phyloP scores from a whole-genome alignment of 2,888 invertebrate species.

The Pimpla rufipes region DNA sequence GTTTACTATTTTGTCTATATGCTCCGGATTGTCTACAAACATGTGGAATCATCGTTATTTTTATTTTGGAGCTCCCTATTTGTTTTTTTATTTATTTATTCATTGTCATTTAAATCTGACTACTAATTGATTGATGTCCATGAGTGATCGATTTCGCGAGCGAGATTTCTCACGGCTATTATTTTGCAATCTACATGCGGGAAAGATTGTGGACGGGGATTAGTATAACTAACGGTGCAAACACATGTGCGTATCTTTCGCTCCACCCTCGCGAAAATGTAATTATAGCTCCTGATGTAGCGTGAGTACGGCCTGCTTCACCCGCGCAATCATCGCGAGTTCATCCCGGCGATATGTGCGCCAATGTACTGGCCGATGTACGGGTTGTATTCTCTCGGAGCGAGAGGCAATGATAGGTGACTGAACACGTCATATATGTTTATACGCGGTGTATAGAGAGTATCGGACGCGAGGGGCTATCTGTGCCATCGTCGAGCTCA shows the following conservation, averaged over 20 bases:
- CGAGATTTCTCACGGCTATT: neutral
- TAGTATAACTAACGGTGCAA: neutral
- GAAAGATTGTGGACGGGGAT: neutral
- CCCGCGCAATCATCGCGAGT: conserved; percentile 46
- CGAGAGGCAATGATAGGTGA: conserved; percentile 38
- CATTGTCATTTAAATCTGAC: neutral
- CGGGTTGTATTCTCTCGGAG: conserved; percentile 12
- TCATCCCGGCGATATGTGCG: conserved; percentile 46
- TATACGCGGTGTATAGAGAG: neutral
- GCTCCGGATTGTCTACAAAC: too few species aligned
- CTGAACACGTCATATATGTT: neutral
- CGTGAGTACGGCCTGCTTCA: conserved; percentile 30
- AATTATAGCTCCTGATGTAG: conserved; percentile 74
- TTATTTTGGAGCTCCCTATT: conserved; percentile 6
- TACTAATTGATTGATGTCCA: neutral
- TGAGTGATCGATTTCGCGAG: neutral
- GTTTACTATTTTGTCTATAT: neutral
- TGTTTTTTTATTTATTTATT: conserved; percentile 36
- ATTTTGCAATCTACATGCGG: neutral
- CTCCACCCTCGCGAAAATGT: conserved; percentile 68
- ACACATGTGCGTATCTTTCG: conserved; percentile 54
- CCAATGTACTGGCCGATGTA: neutral
- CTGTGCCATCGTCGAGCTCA: conserved; percentile 48
- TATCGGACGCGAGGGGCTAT: neutral
- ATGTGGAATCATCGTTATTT: too few species aligned